A percentile compares a stretch with the other conserved stretches of the same genome.
phyloP scores from a whole-genome alignment of 2,113 vertebrate genomes.

The Cyprichromis sp. region DNA sequence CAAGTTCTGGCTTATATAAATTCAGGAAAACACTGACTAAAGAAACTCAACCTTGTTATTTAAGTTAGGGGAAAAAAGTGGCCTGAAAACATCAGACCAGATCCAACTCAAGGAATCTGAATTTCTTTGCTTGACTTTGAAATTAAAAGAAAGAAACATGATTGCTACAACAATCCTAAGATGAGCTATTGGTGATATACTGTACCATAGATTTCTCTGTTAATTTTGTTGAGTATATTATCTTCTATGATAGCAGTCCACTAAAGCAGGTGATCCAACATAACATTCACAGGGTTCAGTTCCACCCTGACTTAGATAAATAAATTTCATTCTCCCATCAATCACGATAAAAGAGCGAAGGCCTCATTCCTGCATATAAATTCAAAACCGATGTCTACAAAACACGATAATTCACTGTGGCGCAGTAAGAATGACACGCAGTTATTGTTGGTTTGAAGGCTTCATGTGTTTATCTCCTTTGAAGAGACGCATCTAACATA shows the following conservation, averaged over 20 bases:
- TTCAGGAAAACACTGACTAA: background rate
- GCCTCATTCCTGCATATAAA: background rate
- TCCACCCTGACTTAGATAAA: background rate
- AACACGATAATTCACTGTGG: background rate
- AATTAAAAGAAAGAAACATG: background rate
- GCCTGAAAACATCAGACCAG: background rate
- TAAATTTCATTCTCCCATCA: background rate
- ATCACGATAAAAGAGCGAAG: background rate
- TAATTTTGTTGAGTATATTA: background rate
- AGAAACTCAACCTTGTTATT: background rate
- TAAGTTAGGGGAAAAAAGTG: background rate
- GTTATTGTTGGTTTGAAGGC: background rate
- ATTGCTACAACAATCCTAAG: background rate
- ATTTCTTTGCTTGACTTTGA: background rate
- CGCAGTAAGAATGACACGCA: background rate
- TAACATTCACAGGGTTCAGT: background rate
- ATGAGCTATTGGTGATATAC: background rate
- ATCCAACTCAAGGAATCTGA: background rate
- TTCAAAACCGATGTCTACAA: background rate
- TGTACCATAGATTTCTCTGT: background rate
- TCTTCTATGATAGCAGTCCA: background rate
- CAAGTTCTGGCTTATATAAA: background rate
- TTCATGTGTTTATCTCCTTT: slow-evolving; percentile 1
- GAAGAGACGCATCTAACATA: background rate
- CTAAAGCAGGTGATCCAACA: background rate